phyloP scores from a whole-genome alignment of 2,888 invertebrate species.

The Acronicta aceris region DNA sequence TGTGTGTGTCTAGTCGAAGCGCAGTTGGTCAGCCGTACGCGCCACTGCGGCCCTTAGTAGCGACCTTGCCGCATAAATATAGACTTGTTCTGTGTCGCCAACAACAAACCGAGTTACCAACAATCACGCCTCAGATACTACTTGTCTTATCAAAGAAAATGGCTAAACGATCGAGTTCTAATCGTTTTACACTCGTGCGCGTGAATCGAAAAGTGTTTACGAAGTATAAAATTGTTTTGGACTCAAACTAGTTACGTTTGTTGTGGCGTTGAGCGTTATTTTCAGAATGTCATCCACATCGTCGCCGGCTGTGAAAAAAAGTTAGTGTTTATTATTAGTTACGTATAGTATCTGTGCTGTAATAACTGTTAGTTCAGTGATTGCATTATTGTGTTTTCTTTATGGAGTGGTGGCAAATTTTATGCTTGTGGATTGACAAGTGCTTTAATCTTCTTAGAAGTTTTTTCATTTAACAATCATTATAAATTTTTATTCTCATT shows the following conservation, averaged over 20 bases:
- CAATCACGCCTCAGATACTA: slow-evolving; percentile 68
- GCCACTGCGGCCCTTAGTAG: slow-evolving; percentile 73
- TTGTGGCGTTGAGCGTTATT: slow-evolving; percentile 69
- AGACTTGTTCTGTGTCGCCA: slow-evolving; percentile 79
- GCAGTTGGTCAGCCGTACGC: slow-evolving; percentile 68
- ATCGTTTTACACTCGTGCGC: slow-evolving; percentile 72
- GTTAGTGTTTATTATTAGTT: slow-evolving; percentile 80
- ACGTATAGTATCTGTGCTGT: slow-evolving; percentile 45
- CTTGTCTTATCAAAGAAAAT: slow-evolving; percentile 86
- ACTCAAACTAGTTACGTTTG: slow-evolving; percentile 72
- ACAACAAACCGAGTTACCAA: slow-evolving; percentile 67
- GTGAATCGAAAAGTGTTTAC: slow-evolving; percentile 76
- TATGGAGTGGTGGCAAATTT: slow-evolving; percentile 28
- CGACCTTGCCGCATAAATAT: slow-evolving; percentile 85
- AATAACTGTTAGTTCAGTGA: slow-evolving; percentile 29
- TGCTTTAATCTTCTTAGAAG: slow-evolving; percentile 4
- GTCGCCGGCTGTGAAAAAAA: slow-evolving; percentile 78
- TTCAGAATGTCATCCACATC: slow-evolving; percentile 83
- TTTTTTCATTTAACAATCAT: slow-evolving; percentile 1
- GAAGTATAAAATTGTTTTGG: slow-evolving; percentile 75
- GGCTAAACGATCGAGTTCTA: slow-evolving; percentile 81
- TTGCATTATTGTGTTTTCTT: slow-evolving; percentile 38
- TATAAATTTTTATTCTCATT: not conserved
- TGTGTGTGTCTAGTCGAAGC: slow-evolving; percentile 60
- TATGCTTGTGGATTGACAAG: not conserved